phyloP scores from a whole-genome alignment of 2,888 invertebrate species.

The Troides oblongomaculatus region DNA sequence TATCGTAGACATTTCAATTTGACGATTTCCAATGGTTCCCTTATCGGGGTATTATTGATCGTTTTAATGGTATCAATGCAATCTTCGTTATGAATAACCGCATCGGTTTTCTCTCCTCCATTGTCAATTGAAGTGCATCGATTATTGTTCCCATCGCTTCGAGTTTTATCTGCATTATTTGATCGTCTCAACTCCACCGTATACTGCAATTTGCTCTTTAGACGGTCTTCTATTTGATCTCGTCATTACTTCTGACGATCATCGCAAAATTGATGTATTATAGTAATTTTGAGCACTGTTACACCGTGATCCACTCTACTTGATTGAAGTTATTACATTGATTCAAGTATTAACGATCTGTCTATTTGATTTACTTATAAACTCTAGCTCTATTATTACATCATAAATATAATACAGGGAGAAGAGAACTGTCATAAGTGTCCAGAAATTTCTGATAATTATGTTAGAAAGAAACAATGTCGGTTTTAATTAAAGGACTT shows the following conservation, averaged over 20 bases:
- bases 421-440: not conserved
- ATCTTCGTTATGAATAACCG: conserved; percentile 68
- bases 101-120: conserved; percentile 41
- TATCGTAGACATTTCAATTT: conserved; percentile 67
- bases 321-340: not conserved
- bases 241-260: conserved; percentile 62
- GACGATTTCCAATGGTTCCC: conserved; percentile 54
- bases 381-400: not conserved
- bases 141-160: conserved; percentile 73
- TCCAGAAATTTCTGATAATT: not conserved
- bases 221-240: conserved; percentile 52
- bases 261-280: conserved; percentile 43
- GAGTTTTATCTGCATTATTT: conserved; percentile 59
- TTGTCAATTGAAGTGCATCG: conserved; percentile 77
- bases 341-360: not conserved
- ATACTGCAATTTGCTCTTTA: conserved; percentile 48
- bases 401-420: not conserved
- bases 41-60: conserved; percentile 74
- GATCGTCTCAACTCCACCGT: conserved; percentile 51
- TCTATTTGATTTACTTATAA: not conserved
- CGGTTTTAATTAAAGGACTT: no score
- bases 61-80: conserved; percentile 67
- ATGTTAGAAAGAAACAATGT: no score
- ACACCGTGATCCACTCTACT: not conserved
- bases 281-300: conserved; percentile 21